Evolutionary conservation across 2,797 vertebrate genomes (phyloP), one percentile per base, ranked within the genome.

Genomic region (Melanitta fusca): DNA sequence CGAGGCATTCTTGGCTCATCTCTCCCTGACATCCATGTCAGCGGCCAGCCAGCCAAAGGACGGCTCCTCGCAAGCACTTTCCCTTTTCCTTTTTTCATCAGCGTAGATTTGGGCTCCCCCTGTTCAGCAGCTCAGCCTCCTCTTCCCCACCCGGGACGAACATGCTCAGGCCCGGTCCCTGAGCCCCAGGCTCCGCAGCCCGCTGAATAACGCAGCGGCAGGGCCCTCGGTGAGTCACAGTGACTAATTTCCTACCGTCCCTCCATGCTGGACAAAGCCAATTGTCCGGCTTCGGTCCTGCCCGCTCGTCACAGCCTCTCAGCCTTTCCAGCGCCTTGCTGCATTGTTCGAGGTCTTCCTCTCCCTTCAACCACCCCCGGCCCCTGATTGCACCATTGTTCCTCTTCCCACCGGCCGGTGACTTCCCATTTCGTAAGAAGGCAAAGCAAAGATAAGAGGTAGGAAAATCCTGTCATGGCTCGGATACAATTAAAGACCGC

Each of bases 221-320:
- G 65, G 27, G 70, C 73, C 51, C 85, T 45, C 28, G 91, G 84
- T 97, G 96, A 97, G 72, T 95, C 96, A 95, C 54, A 13, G 57
- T 98, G 97, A 98, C 96, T 96, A 96, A 96, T 95, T 98, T 98
- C 97, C 97, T 97, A 96, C 79, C 39, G 75, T 15, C 32, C 69
- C 65, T 56, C 92, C n/a, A 51, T 19, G 80, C n/a, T 39, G 84
- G 49, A 96, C 91, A 54, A 72, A 89, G 56, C 51, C 78, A 58
- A 97, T 96, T 97, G 97, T 97, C 92, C 54, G 0, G n/a, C 72
- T 32, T 7, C 38, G 96, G 88, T 84, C 95, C 94, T 89, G 74
- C 89, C 95, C 84, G 47, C 87, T 30, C 20, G 1, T n/a, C 66
- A 32, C 82, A 61, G 87, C 94, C 65, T 94, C 93, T 89, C 80